Base-by-base conservation (phyloP, 2,797 vertebrate species). In the Acomys russatus region DNA sequence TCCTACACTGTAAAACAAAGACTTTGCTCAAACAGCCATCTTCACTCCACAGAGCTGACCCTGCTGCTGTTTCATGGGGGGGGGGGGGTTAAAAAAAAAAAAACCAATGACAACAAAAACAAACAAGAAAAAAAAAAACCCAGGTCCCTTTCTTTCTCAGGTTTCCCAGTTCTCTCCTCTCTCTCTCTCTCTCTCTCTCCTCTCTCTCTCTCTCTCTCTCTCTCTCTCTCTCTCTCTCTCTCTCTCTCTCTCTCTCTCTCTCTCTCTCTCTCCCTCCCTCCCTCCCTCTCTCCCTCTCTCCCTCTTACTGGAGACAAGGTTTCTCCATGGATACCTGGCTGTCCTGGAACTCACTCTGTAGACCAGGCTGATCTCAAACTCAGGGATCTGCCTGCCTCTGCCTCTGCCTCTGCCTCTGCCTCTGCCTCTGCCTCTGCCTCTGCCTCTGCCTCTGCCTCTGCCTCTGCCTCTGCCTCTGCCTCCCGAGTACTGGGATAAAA, bases 1-100 rank as follows among this genome's bases (percentile, higher is more conserved):
- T 90, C n/a, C 77, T 82, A 83, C 79, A 63, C 66, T 90, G 54
- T 68, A 64, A 78, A 76, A 73, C 68, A 79, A 56, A 83, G 59
- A 28, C 30, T 82, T 96, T 61, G 15, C 20, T 70, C 61, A 71
- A 44, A 61, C 10, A n/a, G 4, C n/a, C 38, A 83, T 77, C 64
- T 38, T 90, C 59, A 86, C 38, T 49, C 66, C 61, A 61, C 30
- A 71, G 25, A 85, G 71, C 44, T 92, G 35, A 44, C 44, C 51
- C 44, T 79, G 56, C 78, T 49, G 30, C 14, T 78, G 68, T 83
- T 93, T 74, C 22, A 74, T 25, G n/a, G 3, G 1, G 33, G 14
- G 1, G 14, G n/a, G 3, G 1, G 33, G 14, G 1, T n/a, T 22
- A 59, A n/a, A 30, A 44, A 7, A 23, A 66, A 84, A 88, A 91